Evolutionary conservation across 1,140 invertebrate genomes (phyloP), one percentile per base, ranked within the genome.

Genomic region (Melitaea cinxia): DNA sequence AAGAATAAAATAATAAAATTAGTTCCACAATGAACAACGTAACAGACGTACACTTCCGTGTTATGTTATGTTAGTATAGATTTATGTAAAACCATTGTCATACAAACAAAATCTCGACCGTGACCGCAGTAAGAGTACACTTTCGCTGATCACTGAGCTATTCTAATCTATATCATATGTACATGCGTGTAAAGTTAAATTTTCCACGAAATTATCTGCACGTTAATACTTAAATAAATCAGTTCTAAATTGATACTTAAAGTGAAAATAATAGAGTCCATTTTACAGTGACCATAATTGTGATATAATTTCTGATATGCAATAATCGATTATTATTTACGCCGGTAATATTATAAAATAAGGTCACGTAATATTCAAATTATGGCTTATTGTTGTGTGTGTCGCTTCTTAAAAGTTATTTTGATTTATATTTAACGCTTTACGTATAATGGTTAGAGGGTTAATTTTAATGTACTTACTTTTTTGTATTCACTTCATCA

Each of bases 91-190:
- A 59, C 63, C 63, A 65, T 65, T 65, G 63, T 65, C 33, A 60
- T 49, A 47, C 47, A 30, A 50, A 49, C 55, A 57, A 75, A 72
- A 64, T 54, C 69, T 54, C 67, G 73, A 70, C 73, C 73, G 65
- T 75, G 73, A 75, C 73, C 70, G 70, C 63, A 61, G 70, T 70
- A 70, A 75, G 73, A 72, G 70, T 72, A 70, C 50, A 65, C 62
- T 72, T 72, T 72, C 66, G 57, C 67, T 62, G 42, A 26, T 70
- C 65, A 57, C 54, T 66, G 54, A 47, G 37, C 47, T 58, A 50
- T 37, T 30, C 30, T 30, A 75, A 56, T 67, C 49, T 53, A 45
- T 23, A 65, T 66, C 53, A 65, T 75, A 72, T 33, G 12, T 10
- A 50, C 30, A 19, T 49, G 24, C 4, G 12, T 14, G 24, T 61